A percentile compares a stretch with the other conserved stretches of the same genome.
These are phyloP conservation scores for Atherinomorus stipes DNA, from an alignment of 2,113 vertebrate species.

Conservation along the genomic window DNA sequence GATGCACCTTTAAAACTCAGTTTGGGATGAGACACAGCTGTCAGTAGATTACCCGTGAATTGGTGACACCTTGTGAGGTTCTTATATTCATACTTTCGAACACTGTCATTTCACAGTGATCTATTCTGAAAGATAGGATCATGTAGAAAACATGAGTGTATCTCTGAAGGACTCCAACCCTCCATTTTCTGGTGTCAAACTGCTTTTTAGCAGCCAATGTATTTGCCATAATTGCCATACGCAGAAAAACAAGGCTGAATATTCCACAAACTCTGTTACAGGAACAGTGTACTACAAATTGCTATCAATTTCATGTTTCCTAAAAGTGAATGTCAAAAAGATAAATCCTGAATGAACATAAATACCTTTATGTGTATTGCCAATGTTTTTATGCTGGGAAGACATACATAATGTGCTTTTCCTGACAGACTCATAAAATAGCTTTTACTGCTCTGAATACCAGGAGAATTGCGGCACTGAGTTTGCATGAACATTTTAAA, in stretches of 20 bases:
- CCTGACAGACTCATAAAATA: slow-evolving; percentile 84
- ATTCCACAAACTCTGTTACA: slow-evolving; percentile 65
- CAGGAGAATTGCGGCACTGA: slow-evolving; percentile 81
- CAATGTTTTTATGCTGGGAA: slow-evolving; percentile 74
- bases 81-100: slow-evolving; percentile 57
- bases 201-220: slow-evolving; percentile 62
- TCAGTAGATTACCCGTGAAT: slow-evolving; percentile 61
- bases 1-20: slow-evolving; percentile 42
- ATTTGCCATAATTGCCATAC: slow-evolving; percentile 66
- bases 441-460: slow-evolving; percentile 84
- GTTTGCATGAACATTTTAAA: slow-evolving; percentile 83
- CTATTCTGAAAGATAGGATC: slow-evolving; percentile 64
- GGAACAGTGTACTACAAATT: slow-evolving; percentile 40
- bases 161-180: slow-evolving; percentile 46
- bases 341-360: slow-evolving; percentile 71
- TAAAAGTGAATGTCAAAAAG: slow-evolving; percentile 61
- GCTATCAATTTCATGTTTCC: slow-evolving; percentile 58
- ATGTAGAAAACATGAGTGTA: slow-evolving; percentile 58
- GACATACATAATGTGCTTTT: slow-evolving; percentile 76
- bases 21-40: slow-evolving; percentile 35
- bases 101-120: slow-evolving; percentile 66
- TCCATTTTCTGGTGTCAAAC: slow-evolving; percentile 58
- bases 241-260: slow-evolving; percentile 61
- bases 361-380: slow-evolving; percentile 69
- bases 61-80: slow-evolving; percentile 41